A percentile compares a stretch with the other conserved stretches of the same genome.
Conservation (phyloP, 2,888 invertebrate genomes). For the Phasia obesa region DNA sequence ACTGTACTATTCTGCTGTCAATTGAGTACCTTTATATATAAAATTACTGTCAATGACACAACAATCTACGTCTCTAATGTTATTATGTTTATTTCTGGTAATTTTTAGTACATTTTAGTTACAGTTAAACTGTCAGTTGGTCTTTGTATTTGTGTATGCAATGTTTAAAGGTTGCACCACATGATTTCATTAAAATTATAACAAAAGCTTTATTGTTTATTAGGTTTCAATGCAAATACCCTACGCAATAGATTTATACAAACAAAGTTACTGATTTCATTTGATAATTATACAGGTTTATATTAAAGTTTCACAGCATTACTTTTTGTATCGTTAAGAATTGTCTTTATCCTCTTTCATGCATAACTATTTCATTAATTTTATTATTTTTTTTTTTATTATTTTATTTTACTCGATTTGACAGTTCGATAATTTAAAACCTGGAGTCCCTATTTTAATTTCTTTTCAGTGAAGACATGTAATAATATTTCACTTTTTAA, state of each 20-base stretch:
- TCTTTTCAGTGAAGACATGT: no score
- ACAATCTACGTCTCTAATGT: slow-evolving; percentile 32
- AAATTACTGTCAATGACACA: slow-evolving; percentile 66
- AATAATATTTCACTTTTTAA: no score
- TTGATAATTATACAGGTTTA: no score
- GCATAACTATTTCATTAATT: no score
- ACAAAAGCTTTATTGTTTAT: slow-evolving; percentile 36
- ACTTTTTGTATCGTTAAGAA: no score
- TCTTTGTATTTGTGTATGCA: slow-evolving; percentile 7
- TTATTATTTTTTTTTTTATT: no score
- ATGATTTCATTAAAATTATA: slow-evolving; percentile 65
- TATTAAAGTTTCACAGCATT: no score
- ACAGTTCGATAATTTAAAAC: no score
- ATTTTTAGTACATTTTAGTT: slow-evolving; percentile 59
- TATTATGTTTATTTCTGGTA: slow-evolving; percentile 35
- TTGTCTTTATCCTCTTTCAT: no score
- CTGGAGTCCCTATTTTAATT: no score
- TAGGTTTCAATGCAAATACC: slow-evolving; percentile 9
- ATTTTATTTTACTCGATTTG: no score
- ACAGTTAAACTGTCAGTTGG: slow-evolving; percentile 56
- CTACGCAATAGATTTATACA: slow-evolving; percentile 7
- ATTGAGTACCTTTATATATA: slow-evolving; percentile 34
- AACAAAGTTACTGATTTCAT: no score
- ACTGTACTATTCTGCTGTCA: slow-evolving; percentile 19
- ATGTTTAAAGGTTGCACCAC: slow-evolving; percentile 64